A percentile compares a stretch with the other conserved stretches of the same genome.
Conservation (phyloP, 2,888 invertebrate genomes). For the Drosophila phalerata region DNA sequence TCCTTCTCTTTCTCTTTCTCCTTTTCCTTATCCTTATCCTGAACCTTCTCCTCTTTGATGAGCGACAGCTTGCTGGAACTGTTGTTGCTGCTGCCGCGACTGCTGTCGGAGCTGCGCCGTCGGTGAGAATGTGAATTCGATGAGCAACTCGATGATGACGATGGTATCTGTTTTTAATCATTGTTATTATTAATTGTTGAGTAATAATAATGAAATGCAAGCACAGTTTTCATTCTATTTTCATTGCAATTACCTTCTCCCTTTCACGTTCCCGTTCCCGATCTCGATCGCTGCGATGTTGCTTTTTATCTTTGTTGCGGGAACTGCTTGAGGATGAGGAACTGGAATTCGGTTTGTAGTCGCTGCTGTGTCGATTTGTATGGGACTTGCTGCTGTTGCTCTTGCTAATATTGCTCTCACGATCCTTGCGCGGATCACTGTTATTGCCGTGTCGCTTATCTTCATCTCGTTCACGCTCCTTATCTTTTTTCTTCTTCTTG, state of each 20-base stretch:
- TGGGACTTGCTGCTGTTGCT: conserved; percentile 52
- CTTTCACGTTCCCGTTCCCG: conserved; percentile 51
- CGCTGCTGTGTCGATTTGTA: conserved; percentile 53
- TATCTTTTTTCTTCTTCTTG: conserved; percentile 85
- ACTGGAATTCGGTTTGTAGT: conserved; percentile 58
- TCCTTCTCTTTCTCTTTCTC: conserved; percentile 39
- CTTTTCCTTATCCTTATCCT: conserved; percentile 38
- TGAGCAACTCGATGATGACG: conserved; percentile 71
- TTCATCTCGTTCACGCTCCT: conserved; percentile 79
- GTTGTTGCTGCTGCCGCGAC: conserved; percentile 78
- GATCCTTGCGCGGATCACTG: conserved; percentile 42
- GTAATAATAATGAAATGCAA: not conserved
- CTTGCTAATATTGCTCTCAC: conserved; percentile 34
- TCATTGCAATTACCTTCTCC: conserved; percentile 40
- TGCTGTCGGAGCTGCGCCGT: conserved; percentile 83
- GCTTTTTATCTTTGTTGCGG: conserved; percentile 72
- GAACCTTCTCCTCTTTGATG: conserved; percentile 50
- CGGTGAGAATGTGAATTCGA: conserved; percentile 74
- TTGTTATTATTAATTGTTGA: not conserved
- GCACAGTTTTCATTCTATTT: not conserved
- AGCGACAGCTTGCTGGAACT: conserved; percentile 43
- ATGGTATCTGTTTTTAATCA: conserved; percentile 45
- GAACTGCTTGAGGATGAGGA: conserved; percentile 61
- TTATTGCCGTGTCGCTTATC: conserved; percentile 58
- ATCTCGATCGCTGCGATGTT: conserved; percentile 60